A percentile compares a stretch with the other conserved stretches of the same genome.
phyloP scores from a whole-genome alignment of 2,888 invertebrate genomes.

The Pyrrhia umbra region DNA sequence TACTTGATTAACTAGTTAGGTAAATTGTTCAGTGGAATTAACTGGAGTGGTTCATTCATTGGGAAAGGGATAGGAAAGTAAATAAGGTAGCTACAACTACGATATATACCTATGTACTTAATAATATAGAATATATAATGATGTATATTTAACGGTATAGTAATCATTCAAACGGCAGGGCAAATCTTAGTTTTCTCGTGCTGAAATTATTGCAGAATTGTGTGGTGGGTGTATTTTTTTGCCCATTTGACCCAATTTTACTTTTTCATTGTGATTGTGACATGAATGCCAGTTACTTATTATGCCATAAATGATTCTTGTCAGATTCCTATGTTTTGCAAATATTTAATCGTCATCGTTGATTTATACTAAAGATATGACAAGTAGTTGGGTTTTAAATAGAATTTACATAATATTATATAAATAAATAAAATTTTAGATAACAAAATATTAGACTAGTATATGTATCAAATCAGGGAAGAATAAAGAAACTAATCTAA shows the following conservation, averaged over 20 bases:
- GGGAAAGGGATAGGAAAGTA: neutral
- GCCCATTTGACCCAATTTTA: neutral
- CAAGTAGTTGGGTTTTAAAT: neutral
- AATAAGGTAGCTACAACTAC: slow-evolving; percentile 26
- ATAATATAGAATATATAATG: slow-evolving; percentile 1
- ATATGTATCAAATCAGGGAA: neutral
- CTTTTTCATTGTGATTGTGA: neutral
- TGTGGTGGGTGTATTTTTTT: neutral
- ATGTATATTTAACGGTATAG: neutral
- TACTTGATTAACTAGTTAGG: neutral
- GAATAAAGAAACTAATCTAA: slow-evolving; percentile 38
- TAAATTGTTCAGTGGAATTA: slow-evolving; percentile 1
- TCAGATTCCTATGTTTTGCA: too few relatives aligned
- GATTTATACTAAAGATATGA: too few relatives aligned
- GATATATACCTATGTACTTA: slow-evolving; percentile 7
- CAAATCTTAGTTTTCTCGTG: neutral
- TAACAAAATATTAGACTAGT: neutral
- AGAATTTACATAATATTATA: neutral
- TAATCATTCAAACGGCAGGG: neutral
- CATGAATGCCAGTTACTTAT: too few relatives aligned
- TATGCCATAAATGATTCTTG: too few relatives aligned
- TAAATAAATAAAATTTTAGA: neutral
- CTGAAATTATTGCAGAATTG: neutral
- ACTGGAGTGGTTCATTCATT: slow-evolving; percentile 23
- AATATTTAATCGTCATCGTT: too few relatives aligned